Base-by-base conservation (phyloP, 2,888 invertebrate species). In the Mythimna impura region DNA sequence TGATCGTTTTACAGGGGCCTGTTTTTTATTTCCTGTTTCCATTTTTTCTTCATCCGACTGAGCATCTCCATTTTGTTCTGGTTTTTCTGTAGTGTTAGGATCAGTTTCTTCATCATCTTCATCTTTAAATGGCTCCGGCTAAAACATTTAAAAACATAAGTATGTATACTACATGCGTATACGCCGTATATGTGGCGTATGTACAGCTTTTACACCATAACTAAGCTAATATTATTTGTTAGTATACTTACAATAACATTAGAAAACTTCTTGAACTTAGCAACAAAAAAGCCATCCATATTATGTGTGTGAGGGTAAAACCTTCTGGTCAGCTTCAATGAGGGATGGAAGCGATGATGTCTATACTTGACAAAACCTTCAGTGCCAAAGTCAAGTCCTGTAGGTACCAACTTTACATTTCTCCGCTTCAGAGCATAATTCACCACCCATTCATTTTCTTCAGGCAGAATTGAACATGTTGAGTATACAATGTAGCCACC, bases 251-350 rank as follows among this genome's bases (percentile, higher is more conserved):
- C 96, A 90, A 96, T 95, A 57, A 97, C 97, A 95, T 99, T 99
- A 0, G 98, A 99, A 92, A 99, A 98, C 91, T 99, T 99, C 95
- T 99, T 99, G 20, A 99, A 94, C 95, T 99, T 99, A 0, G 99
- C 99, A 2, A 99, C 99, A 96, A 98, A 99, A 94, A 99, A 99
- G 6, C 99, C 99, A 94, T 99, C 99, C 98, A 99, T 99, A 92
- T 99, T 99, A 92, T 99, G 99, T 5, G 98, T 98, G 92, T 99
- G 99, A 0, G 99, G 99, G 95, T 99, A 99, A 95, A 99, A 99
- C 67, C 99, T 97, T 91, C 97, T 97, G 0, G 99, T 98, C 73
- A 99, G 93, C 90, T 98, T 98, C 93, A 99, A 94, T 17, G 98
- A 98, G 0, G 99, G 99, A 93, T 99, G 99, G 95, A 99, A 99